Evolutionary conservation across 2,113 vertebrate genomes (phyloP).

Genomic region (Edolisoma coerulescens): DNA sequence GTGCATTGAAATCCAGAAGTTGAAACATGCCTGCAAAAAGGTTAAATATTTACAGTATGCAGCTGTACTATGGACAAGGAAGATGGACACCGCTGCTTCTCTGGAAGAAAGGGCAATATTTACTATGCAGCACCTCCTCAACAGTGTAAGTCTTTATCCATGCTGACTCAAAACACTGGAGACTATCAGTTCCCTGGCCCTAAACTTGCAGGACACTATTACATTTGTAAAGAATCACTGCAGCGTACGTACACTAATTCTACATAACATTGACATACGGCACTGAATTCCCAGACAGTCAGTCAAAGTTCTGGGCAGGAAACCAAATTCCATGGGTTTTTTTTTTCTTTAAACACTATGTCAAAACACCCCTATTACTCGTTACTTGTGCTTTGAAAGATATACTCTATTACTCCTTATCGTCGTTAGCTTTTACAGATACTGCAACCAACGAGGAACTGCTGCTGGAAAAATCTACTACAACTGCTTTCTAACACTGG

Average conservation of each 20-base stretch:
- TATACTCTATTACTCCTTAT: constrained; percentile 5
- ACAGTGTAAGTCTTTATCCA: neutral
- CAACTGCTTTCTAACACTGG: neutral
- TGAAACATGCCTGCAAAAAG: neutral
- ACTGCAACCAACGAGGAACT: neutral
- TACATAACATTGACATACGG: neutral
- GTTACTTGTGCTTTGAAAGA: constrained; percentile 28
- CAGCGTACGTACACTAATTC: neutral
- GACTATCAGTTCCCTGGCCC: neutral
- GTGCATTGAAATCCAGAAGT: neutral
- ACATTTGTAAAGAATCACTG: neutral
- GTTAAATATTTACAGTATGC: neutral
- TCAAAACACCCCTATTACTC: constrained; percentile 39
- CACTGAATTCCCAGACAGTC: constrained; percentile 51
- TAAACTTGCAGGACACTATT: neutral
- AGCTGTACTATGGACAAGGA: neutral
- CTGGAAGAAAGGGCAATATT: neutral
- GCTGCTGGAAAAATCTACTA: neutral
- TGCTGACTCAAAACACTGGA: neutral
- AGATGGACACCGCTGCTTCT: neutral
- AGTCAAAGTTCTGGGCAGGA: constrained; percentile 51
- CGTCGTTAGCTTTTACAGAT: neutral
- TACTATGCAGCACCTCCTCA: neutral
- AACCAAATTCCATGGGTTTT: constrained; percentile 23
- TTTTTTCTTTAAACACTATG: constrained; percentile 21